Base-by-base conservation (phyloP, 2,888 invertebrate genomes). In the Noctuana brunneofusca region DNA sequence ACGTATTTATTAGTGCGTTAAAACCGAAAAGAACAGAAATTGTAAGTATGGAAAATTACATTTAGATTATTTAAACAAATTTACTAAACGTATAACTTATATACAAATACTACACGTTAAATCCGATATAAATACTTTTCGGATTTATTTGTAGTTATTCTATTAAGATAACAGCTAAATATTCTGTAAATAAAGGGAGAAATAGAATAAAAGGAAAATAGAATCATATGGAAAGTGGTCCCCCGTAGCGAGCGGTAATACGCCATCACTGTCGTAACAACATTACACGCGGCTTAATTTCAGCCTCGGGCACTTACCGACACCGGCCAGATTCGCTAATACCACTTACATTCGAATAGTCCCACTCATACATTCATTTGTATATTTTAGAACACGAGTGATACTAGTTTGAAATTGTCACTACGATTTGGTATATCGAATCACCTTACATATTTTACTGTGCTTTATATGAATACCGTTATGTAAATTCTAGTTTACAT, bases 61-160 rank as follows among this genome's bases (percentile, higher is more conserved):
- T n/a, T n/a, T n/a, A n/a, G n/a, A n/a, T n/a, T n/a, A n/a, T n/a
- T n/a, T n/a, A n/a, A n/a, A n/a, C n/a, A n/a, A n/a, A n/a, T n/a
- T n/a, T n/a, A n/a, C n/a, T n/a, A n/a, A n/a, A n/a, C n/a, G n/a
- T n/a, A n/a, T n/a, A n/a, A n/a, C n/a, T n/a, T n/a, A n/a, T n/a
- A n/a, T n/a, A n/a, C n/a, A n/a, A n/a, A n/a, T n/a, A n/a, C n/a
- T 11, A 11, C 3, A 32, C 1, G 11, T 30, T 9, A 30, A 2
- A 2, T 9, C 11, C 32, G 12, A 32, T 32, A 14, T 4, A 43
- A 18, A 18, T 0, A 18, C 6, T 11, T 18, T 41, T 3, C 6
- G 9, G 12, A 48, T 75, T 78, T 80, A 84, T 85, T 82, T 76
- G 68, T 38, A 32, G 35, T n/a, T 20, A 53, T 5, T 55, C 58